Base-by-base conservation (phyloP, 2,797 vertebrate species). In the Zalophus californianus region DNA sequence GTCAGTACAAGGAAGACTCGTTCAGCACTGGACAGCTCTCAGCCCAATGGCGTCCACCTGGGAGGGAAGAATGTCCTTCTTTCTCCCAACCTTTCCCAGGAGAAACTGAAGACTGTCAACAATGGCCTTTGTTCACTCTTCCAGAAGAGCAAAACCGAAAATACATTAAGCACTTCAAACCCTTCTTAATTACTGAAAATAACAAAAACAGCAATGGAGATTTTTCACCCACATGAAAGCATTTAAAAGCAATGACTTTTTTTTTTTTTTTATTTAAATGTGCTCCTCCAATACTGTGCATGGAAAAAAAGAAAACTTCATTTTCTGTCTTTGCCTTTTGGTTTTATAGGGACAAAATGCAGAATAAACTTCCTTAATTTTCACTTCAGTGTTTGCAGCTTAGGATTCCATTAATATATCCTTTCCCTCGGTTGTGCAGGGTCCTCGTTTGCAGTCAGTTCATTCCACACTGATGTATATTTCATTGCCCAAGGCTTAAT, bases 401-500 rank as follows among this genome's bases (percentile, higher is more conserved):
- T 98, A 98, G 98, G 98, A 98, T 98, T 99, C 98, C 98, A 98
- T 99, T 99, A 99, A 99, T 99, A 99, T 90, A 98, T 97, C 98
- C 98, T 98, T 98, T 98, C 98, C 99, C 98, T 98, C 98, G 98
- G 99, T 98, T 99, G 99, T 99, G 99, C 99, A 99, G 98, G 99
- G 99, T 98, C 99, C 99, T 99, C 99, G 99, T 99, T 99, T 99
- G 99, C 98, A 99, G 99, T 99, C 99, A 99, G 99, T 99, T 99
- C 99, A 99, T 99, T 99, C 99, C 97, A 98, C 99, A 99, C 99
- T 99, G 99, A 99, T 99, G 99, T 99, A 99, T 99, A 99, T 99
- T 99, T 99, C 99, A 99, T 99, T 99, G 99, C 99, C 99, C 99
- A 99, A 99, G 99, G 99, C 99, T 99, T 99, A 99, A 99, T 99